phyloP scores from a whole-genome alignment of 2,888 invertebrate genomes.

The Salticus scenicus region DNA sequence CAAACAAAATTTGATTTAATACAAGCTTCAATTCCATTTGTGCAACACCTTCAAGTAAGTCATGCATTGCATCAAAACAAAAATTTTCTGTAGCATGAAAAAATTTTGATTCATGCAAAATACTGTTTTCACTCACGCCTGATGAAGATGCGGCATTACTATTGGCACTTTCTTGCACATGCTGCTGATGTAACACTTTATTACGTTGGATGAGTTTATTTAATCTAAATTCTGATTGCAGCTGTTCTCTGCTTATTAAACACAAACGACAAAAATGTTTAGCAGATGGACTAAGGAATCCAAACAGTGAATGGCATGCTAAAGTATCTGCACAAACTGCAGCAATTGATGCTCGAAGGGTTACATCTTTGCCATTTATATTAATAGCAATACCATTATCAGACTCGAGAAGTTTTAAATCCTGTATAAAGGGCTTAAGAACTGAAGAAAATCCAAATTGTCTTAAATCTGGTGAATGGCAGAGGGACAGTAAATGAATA shows the following conservation, averaged over 20 bases:
- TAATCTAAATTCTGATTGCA: neutral
- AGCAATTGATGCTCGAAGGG: neutral
- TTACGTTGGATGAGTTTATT: neutral
- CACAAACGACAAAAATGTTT: slow-evolving; percentile 1
- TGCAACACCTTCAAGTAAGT: neutral
- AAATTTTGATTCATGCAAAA: neutral
- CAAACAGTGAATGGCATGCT: neutral
- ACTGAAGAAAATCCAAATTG: neutral
- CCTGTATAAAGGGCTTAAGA: neutral
- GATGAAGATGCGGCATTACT: neutral
- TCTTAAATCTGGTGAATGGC: neutral
- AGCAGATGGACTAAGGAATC: neutral
- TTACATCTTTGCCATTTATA: neutral
- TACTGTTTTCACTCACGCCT: neutral
- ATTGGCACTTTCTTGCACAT: too few species aligned
- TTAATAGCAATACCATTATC: neutral
- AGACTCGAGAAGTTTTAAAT: neutral
- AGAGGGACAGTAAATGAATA: neutral
- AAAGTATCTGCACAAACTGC: neutral
- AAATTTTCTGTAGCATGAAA: neutral
- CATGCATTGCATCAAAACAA: neutral
- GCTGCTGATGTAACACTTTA: neutral
- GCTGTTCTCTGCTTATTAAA: neutral
- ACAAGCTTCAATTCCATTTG: neutral
- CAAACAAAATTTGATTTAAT: neutral